Base-by-base conservation (phyloP, 2,888 invertebrate genomes). In the Anticlea derivata region DNA sequence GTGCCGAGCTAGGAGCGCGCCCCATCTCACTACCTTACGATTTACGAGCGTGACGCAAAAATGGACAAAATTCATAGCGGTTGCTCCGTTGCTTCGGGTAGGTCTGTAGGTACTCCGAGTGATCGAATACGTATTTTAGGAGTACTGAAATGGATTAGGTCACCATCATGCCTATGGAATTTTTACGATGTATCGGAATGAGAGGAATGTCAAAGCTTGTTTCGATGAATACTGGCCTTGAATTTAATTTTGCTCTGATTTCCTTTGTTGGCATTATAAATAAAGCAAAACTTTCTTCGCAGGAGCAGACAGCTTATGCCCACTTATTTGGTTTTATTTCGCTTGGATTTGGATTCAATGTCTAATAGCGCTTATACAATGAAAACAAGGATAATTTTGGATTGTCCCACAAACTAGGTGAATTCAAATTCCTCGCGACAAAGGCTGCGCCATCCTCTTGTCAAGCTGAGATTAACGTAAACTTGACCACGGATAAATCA, bases 1-100 rank as follows among this genome's bases (percentile, higher is more conserved):
- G 87, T 81, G 80, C 72, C 68, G 67, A 58, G 58, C 30, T 30
- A 40, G 46, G 11, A 63, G 67, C 68, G 73, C 74, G 77, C 78
- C 75, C 82, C 80, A 80, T 78, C 80, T 74, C 64, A 69, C 78
- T 73, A 79, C 81, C 79, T 83, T 81, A 80, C 81, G 75, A 82
- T 81, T 83, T 83, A 84, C 73, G 77, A 74, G 77, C 76, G 81
- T 86, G 85, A 87, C 86, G 86, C 83, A 80, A 78, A 83, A 81
- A 78, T 81, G 73, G 73, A 78, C 78, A 77, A 77, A 78, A 74
- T 71, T 65, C 65, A 63, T 61, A 60, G 68, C 61, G 68, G 68
- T 68, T 65, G 61, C 63, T 66, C 35, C 44, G 26, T 29, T 50
- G 26, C 33, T 54, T 50, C 43, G 46, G 53, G 49, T 60, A 40